These are phyloP conservation scores for Conomelus anceps DNA, from an alignment of 2,888 invertebrate genomes.

Conservation along the genomic window DNA sequence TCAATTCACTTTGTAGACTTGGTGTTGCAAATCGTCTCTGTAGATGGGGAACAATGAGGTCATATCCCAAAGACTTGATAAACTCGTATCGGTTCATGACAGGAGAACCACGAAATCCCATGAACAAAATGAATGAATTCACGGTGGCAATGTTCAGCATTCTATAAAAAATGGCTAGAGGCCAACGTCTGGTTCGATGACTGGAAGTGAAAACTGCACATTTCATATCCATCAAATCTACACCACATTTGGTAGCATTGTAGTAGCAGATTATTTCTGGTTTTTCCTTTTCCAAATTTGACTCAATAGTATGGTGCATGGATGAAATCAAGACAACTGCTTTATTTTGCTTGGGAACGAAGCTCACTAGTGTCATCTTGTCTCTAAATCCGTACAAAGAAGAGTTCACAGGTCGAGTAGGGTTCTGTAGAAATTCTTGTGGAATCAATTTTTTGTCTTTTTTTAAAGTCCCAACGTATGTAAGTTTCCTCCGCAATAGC, in stretches of 20 bases:
- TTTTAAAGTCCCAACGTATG: slow-evolving; percentile 21
- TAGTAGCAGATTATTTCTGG: slow-evolving; percentile 13
- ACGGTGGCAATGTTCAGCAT: slow-evolving; percentile 6
- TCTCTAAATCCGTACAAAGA: slow-evolving; percentile 25
- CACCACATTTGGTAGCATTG: slow-evolving; percentile 2
- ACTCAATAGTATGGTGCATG: slow-evolving; percentile 15
- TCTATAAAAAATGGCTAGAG: slow-evolving; percentile 15
- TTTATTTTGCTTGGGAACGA: slow-evolving; percentile 19
- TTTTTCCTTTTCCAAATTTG: background rate
- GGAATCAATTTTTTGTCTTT: slow-evolving; percentile 27
- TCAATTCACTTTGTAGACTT: background rate
- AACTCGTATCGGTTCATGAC: slow-evolving; percentile 16
- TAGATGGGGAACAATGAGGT: slow-evolving; percentile 13
- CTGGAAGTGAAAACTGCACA: slow-evolving; percentile 27
- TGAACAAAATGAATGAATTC: slow-evolving; percentile 14
- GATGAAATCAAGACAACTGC: slow-evolving; percentile 22
- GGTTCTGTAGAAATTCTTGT: slow-evolving; percentile 20
- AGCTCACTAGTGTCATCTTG: slow-evolving; percentile 22
- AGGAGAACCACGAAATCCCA: slow-evolving; percentile 14
- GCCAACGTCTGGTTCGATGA: slow-evolving; percentile 25
- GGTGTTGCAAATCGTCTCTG: background rate
- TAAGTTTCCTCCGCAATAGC: slow-evolving; percentile 18
- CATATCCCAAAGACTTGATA: background rate
- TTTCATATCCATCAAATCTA: slow-evolving; percentile 11
- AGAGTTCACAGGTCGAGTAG: slow-evolving; percentile 5